Conservation (phyloP, 2,888 invertebrate genomes). For the Bedellia somnulentella region DNA sequence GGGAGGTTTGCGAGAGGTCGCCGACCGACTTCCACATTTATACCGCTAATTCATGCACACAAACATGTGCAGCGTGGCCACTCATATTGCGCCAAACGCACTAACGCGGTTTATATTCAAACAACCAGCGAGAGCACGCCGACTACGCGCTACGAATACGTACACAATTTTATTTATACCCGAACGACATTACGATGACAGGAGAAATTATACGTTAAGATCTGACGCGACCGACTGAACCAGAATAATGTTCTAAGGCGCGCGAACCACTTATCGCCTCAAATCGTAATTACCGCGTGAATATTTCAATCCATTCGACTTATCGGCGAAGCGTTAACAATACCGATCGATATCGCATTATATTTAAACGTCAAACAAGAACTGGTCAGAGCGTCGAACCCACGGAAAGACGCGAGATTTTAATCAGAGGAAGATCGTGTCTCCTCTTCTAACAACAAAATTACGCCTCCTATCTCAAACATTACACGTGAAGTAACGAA, state of each 20-base stretch:
- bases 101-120: slow-evolving; percentile 32
- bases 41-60: slow-evolving; percentile 49
- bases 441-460: too few relatives aligned
- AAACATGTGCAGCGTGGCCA: slow-evolving; percentile 39
- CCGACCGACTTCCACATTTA: slow-evolving; percentile 56
- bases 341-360: slow-evolving; percentile 37
- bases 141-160: slow-evolving; percentile 35
- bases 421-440: slow-evolving; percentile 31
- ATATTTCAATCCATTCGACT: slow-evolving; percentile 47
- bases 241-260: slow-evolving; percentile 27
- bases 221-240: slow-evolving; percentile 6
- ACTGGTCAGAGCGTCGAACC: slow-evolving; percentile 22
- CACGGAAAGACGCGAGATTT: slow-evolving; percentile 31
- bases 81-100: slow-evolving; percentile 17
- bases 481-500: too few relatives aligned
- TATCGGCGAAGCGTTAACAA: slow-evolving; percentile 45
- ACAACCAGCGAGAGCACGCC: slow-evolving; percentile 19
- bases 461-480: too few relatives aligned
- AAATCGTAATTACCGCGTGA: slow-evolving; percentile 51
- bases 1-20: slow-evolving; percentile 38
- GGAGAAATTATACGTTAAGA: slow-evolving; percentile 38
- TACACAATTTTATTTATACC: slow-evolving; percentile 44
- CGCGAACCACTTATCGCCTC: slow-evolving; percentile 29
- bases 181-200: slow-evolving; percentile 34
- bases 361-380: slow-evolving; percentile 35